These are phyloP conservation scores for Cacoxenus indagator DNA, from an alignment of 2,888 invertebrate genomes.

Conservation along the genomic window DNA sequence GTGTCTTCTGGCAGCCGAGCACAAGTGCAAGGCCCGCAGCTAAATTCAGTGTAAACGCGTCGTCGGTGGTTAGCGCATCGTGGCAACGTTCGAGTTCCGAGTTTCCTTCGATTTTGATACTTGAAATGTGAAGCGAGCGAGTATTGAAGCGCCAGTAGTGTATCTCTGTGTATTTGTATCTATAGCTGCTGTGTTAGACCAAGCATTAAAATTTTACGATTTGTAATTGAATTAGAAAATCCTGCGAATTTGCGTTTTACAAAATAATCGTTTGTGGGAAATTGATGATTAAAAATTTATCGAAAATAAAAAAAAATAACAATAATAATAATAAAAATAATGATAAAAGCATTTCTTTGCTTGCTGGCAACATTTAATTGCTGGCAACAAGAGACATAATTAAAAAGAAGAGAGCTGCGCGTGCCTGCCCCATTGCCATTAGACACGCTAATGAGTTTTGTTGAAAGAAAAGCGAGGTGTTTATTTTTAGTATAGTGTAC, in stretches of 20 bases:
- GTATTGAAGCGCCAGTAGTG: too few species aligned
- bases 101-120: background rate
- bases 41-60: slow-evolving; percentile 56
- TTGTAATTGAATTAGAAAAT: too few species aligned
- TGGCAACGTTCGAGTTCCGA: background rate
- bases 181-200: too few species aligned
- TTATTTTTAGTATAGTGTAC: slow-evolving; percentile 18
- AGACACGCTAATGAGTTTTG: slow-evolving; percentile 20
- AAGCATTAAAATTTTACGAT: too few species aligned
- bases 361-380: background rate
- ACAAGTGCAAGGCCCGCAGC: slow-evolving; percentile 44
- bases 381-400: background rate
- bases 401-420: background rate
- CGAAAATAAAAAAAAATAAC: too few species aligned
- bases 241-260: too few species aligned
- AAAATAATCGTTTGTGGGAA: too few species aligned
- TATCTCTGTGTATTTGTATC: too few species aligned
- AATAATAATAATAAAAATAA: too few species aligned
- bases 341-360: background rate
- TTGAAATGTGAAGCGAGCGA: too few species aligned
- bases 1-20: background rate
- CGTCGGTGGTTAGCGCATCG: slow-evolving; percentile 48
- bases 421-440: background rate
- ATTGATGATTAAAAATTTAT: too few species aligned
- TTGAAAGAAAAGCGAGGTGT: slow-evolving; percentile 16